Base-by-base conservation (phyloP, 2,113 vertebrate genomes). In the Vombatus ursinus region DNA sequence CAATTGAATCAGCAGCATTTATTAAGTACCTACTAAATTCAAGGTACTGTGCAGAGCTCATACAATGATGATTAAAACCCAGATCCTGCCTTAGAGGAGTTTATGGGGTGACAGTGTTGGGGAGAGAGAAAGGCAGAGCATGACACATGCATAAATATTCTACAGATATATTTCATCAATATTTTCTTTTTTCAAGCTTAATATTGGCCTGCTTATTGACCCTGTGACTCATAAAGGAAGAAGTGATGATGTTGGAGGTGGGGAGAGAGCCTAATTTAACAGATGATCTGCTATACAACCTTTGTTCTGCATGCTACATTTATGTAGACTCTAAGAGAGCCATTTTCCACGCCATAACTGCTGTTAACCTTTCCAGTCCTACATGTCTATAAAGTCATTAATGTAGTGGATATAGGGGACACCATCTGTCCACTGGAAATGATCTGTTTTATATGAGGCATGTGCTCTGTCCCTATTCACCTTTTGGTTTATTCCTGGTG, bases 361-460 rank as follows among this genome's bases (percentile, higher is more conserved):
- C 92, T 44, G 49, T 95, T 95, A 84, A 57, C 92, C 91, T 96
- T 96, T 96, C 61, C 90, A 96, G 92, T 92, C 93, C 91, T 90
- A 68, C 31, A 49, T 89, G 93, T 94, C 93, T 96, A 57, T 94
- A 92, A 93, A 97, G 91, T 97, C 94, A 97, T 96, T 96, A 93
- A 92, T 94, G 93, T 48, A 31, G 47, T 49, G 25, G 96, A 93
- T 97, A 95, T 97, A 93, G 95, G 91, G 92, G 94, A 44, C 90
- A 89, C 94, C 97, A 95, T 94, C 93, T 97, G 95, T 94, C 95
- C 94, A 61, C 52, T 57, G 95, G 96, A 96, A 97, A 96, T 14
- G 89, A 96, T 94, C 94, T 94, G 93, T 96, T 97, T 97, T 92
- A 93, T 94, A 90, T 50, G 95, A 96, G 95, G 89, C 93, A 94